Evolutionary conservation across 2,888 invertebrate species (phyloP), one percentile per base, ranked within the genome.

Genomic region (Chymomyza fuscimana): DNA sequence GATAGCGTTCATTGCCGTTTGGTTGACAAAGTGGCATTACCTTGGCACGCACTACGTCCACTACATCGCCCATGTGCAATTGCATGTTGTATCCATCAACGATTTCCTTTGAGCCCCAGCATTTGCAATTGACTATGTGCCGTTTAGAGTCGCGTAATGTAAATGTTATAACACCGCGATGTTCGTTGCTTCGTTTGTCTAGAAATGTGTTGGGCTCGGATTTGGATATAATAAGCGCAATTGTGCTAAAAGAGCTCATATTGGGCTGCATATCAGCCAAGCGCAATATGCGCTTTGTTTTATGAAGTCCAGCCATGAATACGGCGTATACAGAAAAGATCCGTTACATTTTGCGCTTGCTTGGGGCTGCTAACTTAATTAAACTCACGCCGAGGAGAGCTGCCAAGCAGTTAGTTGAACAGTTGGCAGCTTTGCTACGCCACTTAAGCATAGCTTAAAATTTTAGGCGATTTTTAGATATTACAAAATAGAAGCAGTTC

Each of bases 101-200:
- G 82, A 93, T 94, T 76, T 94, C 94, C 69, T 93, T 93, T 5
- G 93, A 93, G 4, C 96, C 96, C 96, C 96, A 97, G 74, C 94
- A 95, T 73, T 95, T 95, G 16, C 94, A 94, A 89, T 96, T 96
- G 61, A 96, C 95, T 5, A 95, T 94, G 89, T 95, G 95, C 1
- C 93, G 90, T 19, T 93, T 92, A 0, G 96, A 95, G 92, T 96
- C 97, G 74, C 96, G 93, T 32, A 96, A 77, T 0, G 96, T 96
- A 77, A 96, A 95, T 67, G 94, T 95, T 92, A 95, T 95, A 0
- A 96, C 96, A n/a, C 94, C 95, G 77, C 94, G 93, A 40, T 92
- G 91, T 68, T 93, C 93, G 3, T 92, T 92, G 19, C 75, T 80
- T 9, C 89, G 74, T 66, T 86, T 90, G 46, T 86, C 81, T 29